Percentiles rank a stretch among this genome's conserved stretches.
Evolutionary conservation across 2,797 vertebrate species (phyloP).

Genomic region (Leuciscus waleckii): DNA sequence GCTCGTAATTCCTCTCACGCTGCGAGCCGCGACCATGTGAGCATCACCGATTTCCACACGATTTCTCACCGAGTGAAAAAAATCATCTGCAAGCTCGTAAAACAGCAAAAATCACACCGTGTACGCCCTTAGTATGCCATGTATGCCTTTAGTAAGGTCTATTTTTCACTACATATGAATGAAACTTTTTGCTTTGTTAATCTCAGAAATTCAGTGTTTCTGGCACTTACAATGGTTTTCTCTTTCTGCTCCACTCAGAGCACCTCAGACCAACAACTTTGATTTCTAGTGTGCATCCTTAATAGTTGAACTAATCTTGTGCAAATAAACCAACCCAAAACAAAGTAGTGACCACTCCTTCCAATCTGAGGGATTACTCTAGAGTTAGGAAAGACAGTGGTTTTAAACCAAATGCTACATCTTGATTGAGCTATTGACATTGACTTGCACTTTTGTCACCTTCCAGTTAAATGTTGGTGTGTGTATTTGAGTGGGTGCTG

Average conservation of each 20-base stretch:
- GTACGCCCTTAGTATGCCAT: too few species aligned
- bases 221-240: neutral
- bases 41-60: too few species aligned
- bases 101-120: too few species aligned
- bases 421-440: constrained; percentile 4
- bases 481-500: constrained; percentile 12
- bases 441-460: neutral
- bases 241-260: constrained; percentile 34
- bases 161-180: neutral
- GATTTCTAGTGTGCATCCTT: constrained; percentile 39
- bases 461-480: constrained; percentile 30
- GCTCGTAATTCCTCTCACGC: too few species aligned
- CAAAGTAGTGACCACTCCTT: neutral
- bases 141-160: neutral
- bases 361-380: neutral
- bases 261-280: constrained; percentile 46
- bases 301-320: constrained; percentile 33
- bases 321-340: constrained; percentile 10
- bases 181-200: neutral
- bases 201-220: neutral
- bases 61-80: too few species aligned
- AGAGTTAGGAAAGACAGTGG: neutral
- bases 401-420: constrained; percentile 1
- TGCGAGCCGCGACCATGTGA: too few species aligned
- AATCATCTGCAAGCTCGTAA: too few species aligned